Conservation (phyloP, 2,888 invertebrate genomes). For the Junonia oenone region DNA sequence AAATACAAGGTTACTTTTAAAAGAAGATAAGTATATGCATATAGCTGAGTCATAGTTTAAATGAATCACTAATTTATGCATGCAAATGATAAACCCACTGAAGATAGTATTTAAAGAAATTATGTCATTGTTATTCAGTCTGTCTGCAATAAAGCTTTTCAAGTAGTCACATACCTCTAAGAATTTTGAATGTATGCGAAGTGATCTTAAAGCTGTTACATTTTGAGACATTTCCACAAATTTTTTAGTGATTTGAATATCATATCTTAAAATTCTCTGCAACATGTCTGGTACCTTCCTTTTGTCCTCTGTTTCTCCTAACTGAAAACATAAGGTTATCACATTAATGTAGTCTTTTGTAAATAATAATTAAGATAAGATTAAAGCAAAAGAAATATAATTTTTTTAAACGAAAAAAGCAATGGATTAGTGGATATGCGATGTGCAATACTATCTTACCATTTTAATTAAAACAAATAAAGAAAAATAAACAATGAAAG, state of each 20-base stretch:
- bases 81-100: background rate
- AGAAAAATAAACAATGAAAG: background rate
- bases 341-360: background rate
- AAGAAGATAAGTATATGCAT: background rate
- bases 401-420: background rate
- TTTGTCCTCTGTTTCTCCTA: slow-evolving; percentile 49
- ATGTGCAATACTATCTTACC: slow-evolving; percentile 36
- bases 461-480: slow-evolving; percentile 36
- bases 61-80: background rate
- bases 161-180: slow-evolving; percentile 74
- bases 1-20: background rate
- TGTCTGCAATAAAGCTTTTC: background rate
- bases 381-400: background rate
- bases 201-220: slow-evolving; percentile 67
- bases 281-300: slow-evolving; percentile 69
- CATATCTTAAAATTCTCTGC: slow-evolving; percentile 67
- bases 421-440: background rate
- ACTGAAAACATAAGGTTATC: slow-evolving; percentile 37
- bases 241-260: slow-evolving; percentile 72
- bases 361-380: background rate
- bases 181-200: slow-evolving; percentile 76
- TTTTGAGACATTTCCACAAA: slow-evolving; percentile 70
- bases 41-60: background rate
- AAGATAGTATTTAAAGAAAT: background rate
- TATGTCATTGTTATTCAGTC: background rate